Evolutionary conservation across 1,140 invertebrate genomes (phyloP).

Genomic region (Heliconius melpomene): DNA sequence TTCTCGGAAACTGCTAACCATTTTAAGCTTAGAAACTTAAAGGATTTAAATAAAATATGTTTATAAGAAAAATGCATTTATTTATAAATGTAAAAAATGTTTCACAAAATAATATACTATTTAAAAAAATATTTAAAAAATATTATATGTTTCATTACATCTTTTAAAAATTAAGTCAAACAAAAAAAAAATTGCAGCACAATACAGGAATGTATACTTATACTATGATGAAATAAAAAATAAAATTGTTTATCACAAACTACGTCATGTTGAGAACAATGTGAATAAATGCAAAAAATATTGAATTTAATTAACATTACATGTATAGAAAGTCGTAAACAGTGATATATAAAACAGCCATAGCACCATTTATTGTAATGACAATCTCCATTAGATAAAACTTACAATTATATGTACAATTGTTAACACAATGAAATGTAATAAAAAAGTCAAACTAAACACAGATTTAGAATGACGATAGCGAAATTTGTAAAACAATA

Average conservation of each 20-base stretch:
- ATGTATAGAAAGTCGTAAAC: slow-evolving; percentile 10
- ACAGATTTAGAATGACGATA: not conserved
- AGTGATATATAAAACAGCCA: slow-evolving; percentile 7
- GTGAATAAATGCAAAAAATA: slow-evolving; percentile 13
- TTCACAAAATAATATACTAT: slow-evolving; percentile 55
- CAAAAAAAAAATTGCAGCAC: slow-evolving; percentile 4
- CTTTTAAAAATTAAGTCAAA: slow-evolving; percentile 9
- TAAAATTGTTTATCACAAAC: not conserved
- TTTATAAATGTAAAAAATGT: slow-evolving; percentile 51
- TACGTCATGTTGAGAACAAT: not conserved
- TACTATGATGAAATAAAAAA: not conserved
- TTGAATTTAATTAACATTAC: not conserved
- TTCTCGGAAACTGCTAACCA: too few species aligned
- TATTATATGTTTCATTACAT: slow-evolving; percentile 25
- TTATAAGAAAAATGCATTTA: slow-evolving; percentile 46
- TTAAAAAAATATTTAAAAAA: slow-evolving; percentile 46
- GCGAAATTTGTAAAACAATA: not conserved
- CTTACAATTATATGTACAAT: not conserved
- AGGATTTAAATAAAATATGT: not conserved
- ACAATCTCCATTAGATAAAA: slow-evolving; percentile 1
- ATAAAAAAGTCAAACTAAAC: not conserved
- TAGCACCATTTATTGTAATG: slow-evolving; percentile 14
- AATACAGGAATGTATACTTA: slow-evolving; percentile 10
- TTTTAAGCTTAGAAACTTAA: not conserved
- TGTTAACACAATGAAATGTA: not conserved